Conservation (phyloP, 2,797 vertebrate species). For the Iguana delicatissima region DNA sequence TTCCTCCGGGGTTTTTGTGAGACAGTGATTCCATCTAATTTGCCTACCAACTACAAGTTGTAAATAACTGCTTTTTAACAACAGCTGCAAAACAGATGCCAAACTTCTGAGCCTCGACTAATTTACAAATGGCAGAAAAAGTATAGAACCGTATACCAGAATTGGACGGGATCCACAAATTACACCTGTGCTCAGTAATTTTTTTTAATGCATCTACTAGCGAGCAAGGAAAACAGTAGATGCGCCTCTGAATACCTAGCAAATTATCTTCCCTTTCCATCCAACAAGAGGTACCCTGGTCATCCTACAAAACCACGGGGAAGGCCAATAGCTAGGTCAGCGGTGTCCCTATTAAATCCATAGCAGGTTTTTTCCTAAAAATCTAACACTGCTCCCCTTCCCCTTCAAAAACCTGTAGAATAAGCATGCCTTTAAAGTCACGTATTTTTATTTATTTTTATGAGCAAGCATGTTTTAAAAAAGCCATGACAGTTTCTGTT, state of each 20-base stretch:
- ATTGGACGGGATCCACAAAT: not conserved
- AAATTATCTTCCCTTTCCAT: not conserved
- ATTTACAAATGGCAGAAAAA: not conserved
- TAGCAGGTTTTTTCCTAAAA: not conserved
- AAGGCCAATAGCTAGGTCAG: not conserved
- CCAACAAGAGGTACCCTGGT: not conserved
- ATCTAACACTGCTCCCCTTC: not conserved
- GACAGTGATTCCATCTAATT: rapidly evolving
- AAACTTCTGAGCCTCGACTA: not conserved
- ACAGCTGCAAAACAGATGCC: slow-evolving; percentile 44
- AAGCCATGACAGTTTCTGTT: not conserved
- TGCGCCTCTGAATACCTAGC: not conserved
- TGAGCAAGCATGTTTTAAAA: not conserved
- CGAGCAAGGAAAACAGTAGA: not conserved
- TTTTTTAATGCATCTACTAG: not conserved
- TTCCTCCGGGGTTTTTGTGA: not conserved
- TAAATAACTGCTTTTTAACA: slow-evolving; percentile 21
- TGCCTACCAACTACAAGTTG: not conserved
- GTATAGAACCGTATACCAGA: not conserved
- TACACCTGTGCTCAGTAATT: not conserved
- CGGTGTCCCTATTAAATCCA: not conserved
- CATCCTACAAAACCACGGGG: not conserved
- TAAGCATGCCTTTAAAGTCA: not conserved
- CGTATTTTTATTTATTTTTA: too few species aligned
- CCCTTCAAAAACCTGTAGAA: too few species aligned